Percentiles rank a stretch among this genome's conserved stretches.
phyloP scores from a whole-genome alignment of 2,888 invertebrate genomes.

The Crossocerus cetratus region DNA sequence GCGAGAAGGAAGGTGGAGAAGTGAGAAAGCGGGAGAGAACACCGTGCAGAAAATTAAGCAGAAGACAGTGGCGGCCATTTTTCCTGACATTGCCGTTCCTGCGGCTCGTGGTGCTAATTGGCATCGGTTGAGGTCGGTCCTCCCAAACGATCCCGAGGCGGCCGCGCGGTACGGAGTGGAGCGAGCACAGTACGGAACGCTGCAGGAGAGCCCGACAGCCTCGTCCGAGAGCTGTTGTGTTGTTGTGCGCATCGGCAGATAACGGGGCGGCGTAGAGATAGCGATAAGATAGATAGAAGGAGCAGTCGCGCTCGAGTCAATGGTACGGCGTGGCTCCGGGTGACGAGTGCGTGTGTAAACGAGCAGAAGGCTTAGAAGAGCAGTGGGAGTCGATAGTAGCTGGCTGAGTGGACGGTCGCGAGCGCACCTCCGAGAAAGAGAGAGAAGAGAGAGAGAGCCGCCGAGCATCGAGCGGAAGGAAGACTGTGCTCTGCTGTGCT shows the following conservation, averaged over 20 bases:
- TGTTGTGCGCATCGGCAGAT: slow-evolving; percentile 48
- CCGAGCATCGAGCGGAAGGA: slow-evolving; percentile 28
- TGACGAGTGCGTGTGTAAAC: slow-evolving; percentile 53
- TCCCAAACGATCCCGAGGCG: slow-evolving; percentile 21
- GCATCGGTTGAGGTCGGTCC: slow-evolving; percentile 3
- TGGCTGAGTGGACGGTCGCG: slow-evolving; percentile 49
- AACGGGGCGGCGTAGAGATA: slow-evolving; percentile 46
- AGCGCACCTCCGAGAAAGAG: too few species aligned
- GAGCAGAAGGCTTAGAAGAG: slow-evolving; percentile 24
- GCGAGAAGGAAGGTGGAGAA: slow-evolving; percentile 38
- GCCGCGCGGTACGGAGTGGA: slow-evolving; percentile 8
- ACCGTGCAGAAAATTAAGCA: slow-evolving; percentile 50
- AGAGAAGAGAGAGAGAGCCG: too few species aligned
- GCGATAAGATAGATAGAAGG: slow-evolving; percentile 51
- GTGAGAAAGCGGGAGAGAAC: slow-evolving; percentile 42
- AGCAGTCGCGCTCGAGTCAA: slow-evolving; percentile 44
- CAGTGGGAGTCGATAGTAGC: slow-evolving; percentile 48
- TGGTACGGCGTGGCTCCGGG: slow-evolving; percentile 51
- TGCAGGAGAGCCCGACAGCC: slow-evolving; percentile 19
- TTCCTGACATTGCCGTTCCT: slow-evolving; percentile 50
- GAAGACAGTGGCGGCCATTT: slow-evolving; percentile 64
- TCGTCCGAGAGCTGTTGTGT: slow-evolving; percentile 10
- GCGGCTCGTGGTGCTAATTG: slow-evolving; percentile 45
- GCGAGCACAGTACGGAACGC: slow-evolving; percentile 23
- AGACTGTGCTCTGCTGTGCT: too few species aligned